Percentiles rank a stretch among this genome's conserved stretches.
Conservation (phyloP, 2,888 invertebrate genomes). For the Cantharis rustica region DNA sequence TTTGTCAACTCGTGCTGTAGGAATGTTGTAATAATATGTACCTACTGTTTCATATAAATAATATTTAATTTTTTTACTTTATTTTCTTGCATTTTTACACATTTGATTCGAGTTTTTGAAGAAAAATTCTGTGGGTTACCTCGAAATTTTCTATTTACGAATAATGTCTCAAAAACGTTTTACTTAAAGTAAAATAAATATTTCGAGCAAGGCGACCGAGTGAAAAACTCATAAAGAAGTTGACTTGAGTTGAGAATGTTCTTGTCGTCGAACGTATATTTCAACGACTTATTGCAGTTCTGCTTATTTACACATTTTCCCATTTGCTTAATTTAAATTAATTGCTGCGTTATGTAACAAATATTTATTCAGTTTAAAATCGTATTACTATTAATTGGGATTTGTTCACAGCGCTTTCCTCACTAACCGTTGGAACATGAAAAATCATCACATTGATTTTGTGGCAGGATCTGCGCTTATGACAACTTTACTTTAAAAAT, state of each 20-base stretch:
- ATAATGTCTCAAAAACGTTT: not conserved
- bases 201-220: conserved; percentile 14
- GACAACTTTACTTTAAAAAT: not conserved
- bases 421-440: not conserved
- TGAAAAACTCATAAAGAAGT: conserved; percentile 31
- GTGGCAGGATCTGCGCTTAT: not conserved
- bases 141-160: not conserved
- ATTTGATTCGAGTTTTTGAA: too few relatives aligned
- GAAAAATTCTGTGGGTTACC: not conserved
- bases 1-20: too few relatives aligned
- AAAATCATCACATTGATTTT: not conserved
- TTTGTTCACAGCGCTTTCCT: not conserved
- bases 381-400: not conserved
- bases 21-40: too few relatives aligned
- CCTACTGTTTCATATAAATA: too few relatives aligned
- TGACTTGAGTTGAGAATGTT: conserved; percentile 18
- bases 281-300: conserved; percentile 14
- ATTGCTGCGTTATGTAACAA: not conserved
- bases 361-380: conserved; percentile 9
- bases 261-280: conserved; percentile 11
- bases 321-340: not conserved
- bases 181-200: not conserved
- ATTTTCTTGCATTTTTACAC: too few relatives aligned
- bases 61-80: too few relatives aligned
- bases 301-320: conserved; percentile 12